These are phyloP conservation scores for Phasia obesa DNA, from an alignment of 2,888 invertebrate species.

Conservation along the genomic window DNA sequence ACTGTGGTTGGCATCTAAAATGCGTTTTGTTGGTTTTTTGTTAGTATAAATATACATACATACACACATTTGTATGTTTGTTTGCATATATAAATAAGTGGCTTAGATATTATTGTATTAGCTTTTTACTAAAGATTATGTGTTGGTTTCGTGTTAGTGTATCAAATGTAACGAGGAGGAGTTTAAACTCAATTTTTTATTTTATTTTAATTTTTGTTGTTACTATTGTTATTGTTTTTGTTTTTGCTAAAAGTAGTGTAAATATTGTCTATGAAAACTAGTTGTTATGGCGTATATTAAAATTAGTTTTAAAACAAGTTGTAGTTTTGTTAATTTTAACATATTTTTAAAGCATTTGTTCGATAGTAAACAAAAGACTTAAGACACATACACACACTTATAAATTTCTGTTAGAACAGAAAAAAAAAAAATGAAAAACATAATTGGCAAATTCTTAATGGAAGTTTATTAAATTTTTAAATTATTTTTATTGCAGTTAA, in stretches of 20 bases:
- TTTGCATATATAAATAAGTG: neutral
- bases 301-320: conserved; percentile 38
- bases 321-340: conserved; percentile 1
- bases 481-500: too few species aligned
- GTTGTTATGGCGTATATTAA: conserved; percentile 47
- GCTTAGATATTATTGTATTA: conserved; percentile 2
- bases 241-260: conserved; percentile 30
- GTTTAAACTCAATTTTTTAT: conserved; percentile 59
- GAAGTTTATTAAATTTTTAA: too few species aligned
- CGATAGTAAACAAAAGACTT: conserved; percentile 49
- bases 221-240: neutral
- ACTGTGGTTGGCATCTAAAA: conserved; percentile 31
- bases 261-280: conserved; percentile 18
- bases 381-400: conserved; percentile 52
- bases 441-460: too few species aligned
- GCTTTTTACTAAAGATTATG: neutral
- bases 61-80: neutral
- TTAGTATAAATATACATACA: conserved; percentile 4
- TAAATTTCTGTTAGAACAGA: too few species aligned
- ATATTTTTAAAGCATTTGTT: neutral
- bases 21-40: conserved; percentile 45
- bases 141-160: conserved; percentile 42
- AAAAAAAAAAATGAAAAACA: too few species aligned
- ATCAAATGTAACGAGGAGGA: conserved; percentile 65
- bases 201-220: conserved; percentile 17